These are phyloP conservation scores for Alectoris magna DNA, from an alignment of 2,797 vertebrate species.

Conservation along the genomic window DNA sequence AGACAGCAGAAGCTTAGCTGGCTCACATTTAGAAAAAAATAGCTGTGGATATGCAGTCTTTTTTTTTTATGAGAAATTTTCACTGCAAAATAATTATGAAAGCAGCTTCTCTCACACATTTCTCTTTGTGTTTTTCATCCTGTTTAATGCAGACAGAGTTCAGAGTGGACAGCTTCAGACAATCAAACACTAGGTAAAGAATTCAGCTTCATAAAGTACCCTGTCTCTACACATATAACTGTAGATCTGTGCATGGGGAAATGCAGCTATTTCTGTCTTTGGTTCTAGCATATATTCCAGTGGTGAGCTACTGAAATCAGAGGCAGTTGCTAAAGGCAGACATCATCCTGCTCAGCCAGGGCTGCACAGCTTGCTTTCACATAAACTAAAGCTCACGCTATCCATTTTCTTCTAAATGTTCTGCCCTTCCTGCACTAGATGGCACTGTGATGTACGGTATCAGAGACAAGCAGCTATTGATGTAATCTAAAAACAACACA, in stretches of 20 bases:
- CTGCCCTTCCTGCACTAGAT: slow-evolving; percentile 53
- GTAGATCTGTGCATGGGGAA: neutral
- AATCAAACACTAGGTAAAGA: neutral
- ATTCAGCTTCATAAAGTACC: neutral
- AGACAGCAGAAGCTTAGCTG: neutral
- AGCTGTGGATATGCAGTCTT: neutral
- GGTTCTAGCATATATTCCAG: neutral
- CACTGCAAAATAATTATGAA: neutral
- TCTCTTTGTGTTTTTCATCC: neutral
- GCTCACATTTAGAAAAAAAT: neutral
- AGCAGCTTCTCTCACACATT: accelerated
- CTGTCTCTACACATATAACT: neutral
- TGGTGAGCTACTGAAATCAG: neutral
- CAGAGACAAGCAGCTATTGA: neutral
- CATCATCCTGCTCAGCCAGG: neutral
- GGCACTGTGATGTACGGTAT: slow-evolving; percentile 55
- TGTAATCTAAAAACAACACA: neutral
- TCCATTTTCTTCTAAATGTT: neutral
- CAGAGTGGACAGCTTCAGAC: neutral
- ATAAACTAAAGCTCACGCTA: neutral
- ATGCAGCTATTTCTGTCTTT: neutral
- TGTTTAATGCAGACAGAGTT: neutral
- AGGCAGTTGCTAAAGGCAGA: neutral
- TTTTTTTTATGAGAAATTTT: neutral
- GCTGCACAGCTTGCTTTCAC: neutral